These are phyloP conservation scores for Ectropis crepuscularia DNA, from an alignment of 2,888 invertebrate genomes.

Conservation along the genomic window DNA sequence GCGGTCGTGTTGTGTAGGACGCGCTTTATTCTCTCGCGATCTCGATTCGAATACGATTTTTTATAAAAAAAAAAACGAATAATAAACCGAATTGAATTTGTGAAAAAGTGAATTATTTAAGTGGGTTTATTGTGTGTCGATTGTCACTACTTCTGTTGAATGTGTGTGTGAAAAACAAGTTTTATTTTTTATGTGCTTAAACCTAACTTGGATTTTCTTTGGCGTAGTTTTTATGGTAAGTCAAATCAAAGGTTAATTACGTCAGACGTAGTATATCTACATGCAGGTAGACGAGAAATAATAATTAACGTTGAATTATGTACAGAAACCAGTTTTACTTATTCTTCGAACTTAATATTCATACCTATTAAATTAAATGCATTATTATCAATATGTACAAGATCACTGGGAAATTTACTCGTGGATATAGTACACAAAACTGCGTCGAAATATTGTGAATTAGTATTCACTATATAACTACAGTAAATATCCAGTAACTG, in stretches of 20 bases:
- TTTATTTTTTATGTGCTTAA: constrained; percentile 60
- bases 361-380: too few relatives aligned
- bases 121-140: constrained; percentile 55
- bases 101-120: constrained; percentile 39
- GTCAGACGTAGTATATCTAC: constrained; percentile 24
- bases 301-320: constrained; percentile 15
- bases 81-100: constrained; percentile 46
- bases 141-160: constrained; percentile 49
- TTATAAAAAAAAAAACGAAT: constrained; percentile 47
- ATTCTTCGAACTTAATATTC: neutral
- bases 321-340: constrained; percentile 11
- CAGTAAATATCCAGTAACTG: too few relatives aligned
- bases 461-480: too few relatives aligned
- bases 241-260: constrained; percentile 52
- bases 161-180: constrained; percentile 70
- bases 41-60: constrained; percentile 51
- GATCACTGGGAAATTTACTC: too few relatives aligned
- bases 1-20: constrained; percentile 52
- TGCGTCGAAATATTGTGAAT: too few relatives aligned
- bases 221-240: constrained; percentile 73
- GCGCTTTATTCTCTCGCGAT: constrained; percentile 59
- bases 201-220: constrained; percentile 69
- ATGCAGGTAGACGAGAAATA: constrained; percentile 20
- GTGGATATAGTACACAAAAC: too few relatives aligned
- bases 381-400: too few relatives aligned